These are phyloP conservation scores for Leptopilina myrica DNA, from an alignment of 2,888 invertebrate genomes.

Conservation along the genomic window DNA sequence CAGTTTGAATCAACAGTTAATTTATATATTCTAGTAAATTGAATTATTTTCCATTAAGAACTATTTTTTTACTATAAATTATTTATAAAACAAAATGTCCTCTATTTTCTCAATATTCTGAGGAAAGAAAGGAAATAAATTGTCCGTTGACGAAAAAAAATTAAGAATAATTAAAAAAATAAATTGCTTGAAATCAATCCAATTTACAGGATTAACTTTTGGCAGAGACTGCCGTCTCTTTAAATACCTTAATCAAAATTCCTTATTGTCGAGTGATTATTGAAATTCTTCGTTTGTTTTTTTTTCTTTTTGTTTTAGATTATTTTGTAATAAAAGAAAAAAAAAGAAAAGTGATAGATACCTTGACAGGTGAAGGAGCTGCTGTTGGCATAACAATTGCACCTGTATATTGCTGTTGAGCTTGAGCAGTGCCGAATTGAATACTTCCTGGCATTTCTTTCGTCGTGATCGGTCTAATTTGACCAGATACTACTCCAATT, in stretches of 20 bases:
- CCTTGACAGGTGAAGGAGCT: conserved; percentile 74
- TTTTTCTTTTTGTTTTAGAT: background rate
- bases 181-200: no score
- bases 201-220: no score
- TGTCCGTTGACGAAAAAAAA: no score
- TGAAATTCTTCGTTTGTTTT: background rate
- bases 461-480: conserved; percentile 73
- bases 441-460: conserved; percentile 77
- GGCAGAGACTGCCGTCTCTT: background rate
- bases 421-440: conserved; percentile 74
- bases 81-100: no score
- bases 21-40: no score
- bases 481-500: conserved; percentile 73
- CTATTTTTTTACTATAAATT: no score
- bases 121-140: no score
- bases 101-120: no score
- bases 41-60: no score
- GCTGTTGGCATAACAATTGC: conserved; percentile 74
- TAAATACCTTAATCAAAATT: background rate
- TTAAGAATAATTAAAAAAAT: no score
- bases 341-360: conserved; percentile 50
- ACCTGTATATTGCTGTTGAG: conserved; percentile 74
- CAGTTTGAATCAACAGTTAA: no score
- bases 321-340: background rate
- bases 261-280: background rate